Evolutionary conservation across 1,140 invertebrate species (phyloP).

Genomic region (Vanessa tameamea): DNA sequence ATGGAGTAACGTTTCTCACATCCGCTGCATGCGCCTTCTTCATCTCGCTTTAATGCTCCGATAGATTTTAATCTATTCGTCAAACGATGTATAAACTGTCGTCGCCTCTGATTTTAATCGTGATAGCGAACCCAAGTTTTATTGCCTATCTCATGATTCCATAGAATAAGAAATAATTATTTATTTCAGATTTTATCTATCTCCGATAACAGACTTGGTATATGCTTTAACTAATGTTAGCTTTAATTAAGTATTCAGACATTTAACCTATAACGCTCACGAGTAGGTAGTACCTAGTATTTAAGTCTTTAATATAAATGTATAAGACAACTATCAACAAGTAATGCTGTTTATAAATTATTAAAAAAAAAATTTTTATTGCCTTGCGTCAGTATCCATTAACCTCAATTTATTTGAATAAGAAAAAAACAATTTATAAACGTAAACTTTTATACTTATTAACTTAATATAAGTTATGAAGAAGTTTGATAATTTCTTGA

Average conservation of each 20-base stretch:
- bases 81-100: constrained; percentile 75
- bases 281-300: not conserved
- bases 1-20: constrained; percentile 73
- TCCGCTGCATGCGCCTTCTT: constrained; percentile 74
- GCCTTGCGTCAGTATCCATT: constrained; percentile 7
- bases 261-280: constrained; percentile 18
- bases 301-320: constrained; percentile 18
- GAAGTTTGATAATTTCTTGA: constrained; percentile 34
- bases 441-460: too few relatives aligned
- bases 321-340: constrained; percentile 19
- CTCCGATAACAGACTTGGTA: constrained; percentile 26
- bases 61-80: constrained; percentile 77
- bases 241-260: constrained; percentile 32
- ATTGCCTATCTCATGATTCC: constrained; percentile 37
- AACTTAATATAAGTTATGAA: not conserved
- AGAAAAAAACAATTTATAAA: not conserved
- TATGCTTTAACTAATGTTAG: constrained; percentile 27
- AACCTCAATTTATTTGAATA: not conserved
- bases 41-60: constrained; percentile 62
- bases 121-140: constrained; percentile 52
- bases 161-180: constrained; percentile 44
- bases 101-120: constrained; percentile 67
- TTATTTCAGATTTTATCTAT: constrained; percentile 42
- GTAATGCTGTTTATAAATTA: constrained; percentile 15
- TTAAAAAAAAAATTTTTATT: constrained; percentile 7